Percentiles rank a stretch among this genome's conserved stretches.
Conservation (phyloP, 2,888 invertebrate species). For the Drosophila ochracea region DNA sequence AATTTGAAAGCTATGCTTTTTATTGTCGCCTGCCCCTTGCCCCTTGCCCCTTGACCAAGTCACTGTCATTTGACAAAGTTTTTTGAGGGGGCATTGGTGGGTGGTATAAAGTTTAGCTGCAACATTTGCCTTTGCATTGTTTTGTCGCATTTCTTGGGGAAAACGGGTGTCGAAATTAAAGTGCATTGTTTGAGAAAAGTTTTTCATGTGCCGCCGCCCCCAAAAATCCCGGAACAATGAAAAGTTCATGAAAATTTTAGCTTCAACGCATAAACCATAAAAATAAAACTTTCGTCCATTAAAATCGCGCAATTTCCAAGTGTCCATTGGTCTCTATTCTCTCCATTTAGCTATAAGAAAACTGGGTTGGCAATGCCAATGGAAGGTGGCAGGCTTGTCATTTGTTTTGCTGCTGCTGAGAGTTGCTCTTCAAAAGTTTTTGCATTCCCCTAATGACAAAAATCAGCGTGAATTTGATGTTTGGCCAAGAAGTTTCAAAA, state of each 20-base stretch:
- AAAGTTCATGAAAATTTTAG: constrained; percentile 81
- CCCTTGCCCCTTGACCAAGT: constrained; percentile 45
- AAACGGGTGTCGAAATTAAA: constrained; percentile 62
- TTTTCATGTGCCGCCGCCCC: constrained; percentile 50
- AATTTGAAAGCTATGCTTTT: constrained; percentile 7
- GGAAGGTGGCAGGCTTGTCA: constrained; percentile 29
- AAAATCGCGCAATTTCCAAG: constrained; percentile 74
- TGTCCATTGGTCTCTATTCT: constrained; percentile 58
- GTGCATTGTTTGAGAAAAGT: constrained; percentile 78
- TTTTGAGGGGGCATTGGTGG: constrained; percentile 12
- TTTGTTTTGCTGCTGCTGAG: constrained; percentile 54
- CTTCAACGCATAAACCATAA: constrained; percentile 82
- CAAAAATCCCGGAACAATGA: constrained; percentile 77
- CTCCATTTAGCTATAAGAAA: not conserved
- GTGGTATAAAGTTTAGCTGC: constrained; percentile 76
- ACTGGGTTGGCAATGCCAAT: not conserved
- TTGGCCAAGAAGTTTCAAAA: constrained; percentile 55
- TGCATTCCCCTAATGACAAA: constrained; percentile 59
- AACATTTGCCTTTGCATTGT: constrained; percentile 77
- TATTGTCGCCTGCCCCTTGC: not conserved
- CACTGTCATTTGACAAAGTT: constrained; percentile 75
- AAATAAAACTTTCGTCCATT: constrained; percentile 79
- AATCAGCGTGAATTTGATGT: constrained; percentile 78
- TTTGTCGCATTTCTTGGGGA: constrained; percentile 52
- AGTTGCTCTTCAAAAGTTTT: constrained; percentile 46